These are phyloP conservation scores for Lophotriccus pileatus DNA, from an alignment of 2,797 vertebrate species.

Conservation along the genomic window DNA sequence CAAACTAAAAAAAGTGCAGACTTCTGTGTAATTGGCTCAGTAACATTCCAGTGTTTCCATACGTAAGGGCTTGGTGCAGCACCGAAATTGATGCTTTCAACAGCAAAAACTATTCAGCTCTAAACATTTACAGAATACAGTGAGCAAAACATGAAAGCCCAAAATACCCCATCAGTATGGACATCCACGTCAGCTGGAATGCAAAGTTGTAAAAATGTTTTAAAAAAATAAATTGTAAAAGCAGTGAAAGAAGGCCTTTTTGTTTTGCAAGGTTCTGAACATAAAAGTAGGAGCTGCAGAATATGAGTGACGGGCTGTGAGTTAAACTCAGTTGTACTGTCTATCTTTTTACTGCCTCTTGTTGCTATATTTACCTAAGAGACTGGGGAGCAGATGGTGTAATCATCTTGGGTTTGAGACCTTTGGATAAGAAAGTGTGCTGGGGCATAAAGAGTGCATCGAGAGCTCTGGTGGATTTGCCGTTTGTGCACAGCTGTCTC, in stretches of 20 bases:
- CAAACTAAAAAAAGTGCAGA: neutral
- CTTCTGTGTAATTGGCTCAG: neutral
- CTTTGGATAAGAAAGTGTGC: neutral
- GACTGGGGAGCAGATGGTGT: neutral
- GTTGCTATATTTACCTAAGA: neutral
- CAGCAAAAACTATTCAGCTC: neutral
- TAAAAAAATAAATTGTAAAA: neutral
- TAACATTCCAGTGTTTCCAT: neutral
- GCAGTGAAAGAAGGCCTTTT: neutral
- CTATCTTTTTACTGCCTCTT: neutral
- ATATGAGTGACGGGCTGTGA: neutral
- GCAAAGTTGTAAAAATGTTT: neutral
- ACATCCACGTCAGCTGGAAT: neutral
- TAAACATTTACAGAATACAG: neutral
- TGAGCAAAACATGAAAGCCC: neutral
- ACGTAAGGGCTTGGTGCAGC: neutral
- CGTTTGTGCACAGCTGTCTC: neutral
- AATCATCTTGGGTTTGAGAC: neutral
- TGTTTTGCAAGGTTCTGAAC: neutral
- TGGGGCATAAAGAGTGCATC: neutral
- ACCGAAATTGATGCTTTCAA: neutral
- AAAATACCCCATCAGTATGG: neutral
- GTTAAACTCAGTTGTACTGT: neutral
- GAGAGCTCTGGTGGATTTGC: neutral
- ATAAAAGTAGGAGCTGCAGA: neutral